phyloP scores from a whole-genome alignment of 2,113 vertebrate species.

The Nyctereutes procyonoides region DNA sequence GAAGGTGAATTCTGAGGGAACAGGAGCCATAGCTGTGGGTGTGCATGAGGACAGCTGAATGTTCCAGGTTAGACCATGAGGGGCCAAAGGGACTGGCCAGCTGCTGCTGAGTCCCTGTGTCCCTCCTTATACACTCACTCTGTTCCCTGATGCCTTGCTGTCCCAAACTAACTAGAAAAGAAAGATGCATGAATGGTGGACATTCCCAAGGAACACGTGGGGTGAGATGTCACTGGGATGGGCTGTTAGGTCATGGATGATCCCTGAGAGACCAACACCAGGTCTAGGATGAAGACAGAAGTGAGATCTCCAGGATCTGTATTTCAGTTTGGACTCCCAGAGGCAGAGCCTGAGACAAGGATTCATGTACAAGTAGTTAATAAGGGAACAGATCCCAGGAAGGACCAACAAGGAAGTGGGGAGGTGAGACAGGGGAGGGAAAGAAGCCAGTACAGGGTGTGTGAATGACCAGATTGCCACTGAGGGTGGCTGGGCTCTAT shows the following conservation, averaged over 20 bases:
- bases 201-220: not conserved
- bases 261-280: not conserved
- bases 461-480: not conserved
- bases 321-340: not conserved
- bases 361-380: not conserved
- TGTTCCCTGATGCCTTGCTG: not conserved
- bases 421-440: not conserved
- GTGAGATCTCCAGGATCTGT: not conserved
- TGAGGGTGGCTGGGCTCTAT: no score
- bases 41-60: fast-evolving
- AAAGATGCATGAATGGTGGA: not conserved
- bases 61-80: not conserved
- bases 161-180: not conserved
- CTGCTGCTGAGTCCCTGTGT: not conserved
- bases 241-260: not conserved
- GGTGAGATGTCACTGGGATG: not conserved
- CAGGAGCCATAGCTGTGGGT: fast-evolving
- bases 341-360: not conserved
- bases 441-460: not conserved
- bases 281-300: not conserved
- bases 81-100: not conserved
- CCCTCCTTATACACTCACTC: not conserved
- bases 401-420: not conserved
- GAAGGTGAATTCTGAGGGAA: not conserved
- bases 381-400: not conserved